Percentiles rank a stretch among this genome's conserved stretches.
Conservation (phyloP, 1,140 invertebrate species). For the Cyrtorhinus lividipennis region DNA sequence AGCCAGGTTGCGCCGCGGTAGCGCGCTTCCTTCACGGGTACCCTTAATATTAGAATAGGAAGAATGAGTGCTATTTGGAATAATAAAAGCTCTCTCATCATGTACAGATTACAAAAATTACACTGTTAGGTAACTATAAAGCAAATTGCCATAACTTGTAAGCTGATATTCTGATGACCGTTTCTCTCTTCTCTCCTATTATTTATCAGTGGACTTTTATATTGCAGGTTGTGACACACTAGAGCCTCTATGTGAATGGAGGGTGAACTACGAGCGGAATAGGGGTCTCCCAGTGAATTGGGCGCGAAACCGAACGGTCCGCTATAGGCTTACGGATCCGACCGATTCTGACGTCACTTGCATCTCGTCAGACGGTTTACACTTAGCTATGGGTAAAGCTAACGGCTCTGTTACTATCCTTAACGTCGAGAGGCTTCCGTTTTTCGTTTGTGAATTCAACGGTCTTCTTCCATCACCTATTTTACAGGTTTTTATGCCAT, state of each 20-base stretch:
- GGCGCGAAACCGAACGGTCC: background rate
- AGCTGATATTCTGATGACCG: no score
- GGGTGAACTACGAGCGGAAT: constrained; percentile 12
- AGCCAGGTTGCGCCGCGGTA: no score
- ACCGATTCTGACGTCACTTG: background rate
- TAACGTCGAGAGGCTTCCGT: constrained; percentile 10
- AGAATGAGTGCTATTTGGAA: no score
- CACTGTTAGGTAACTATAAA: no score
- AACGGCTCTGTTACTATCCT: constrained; percentile 9
- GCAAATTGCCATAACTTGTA: no score
- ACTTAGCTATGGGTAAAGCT: background rate
- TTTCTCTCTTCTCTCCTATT: no score
- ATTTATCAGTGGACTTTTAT: no score
- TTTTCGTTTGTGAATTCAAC: background rate
- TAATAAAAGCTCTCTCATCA: no score
- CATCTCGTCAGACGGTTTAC: background rate
- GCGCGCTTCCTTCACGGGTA: no score
- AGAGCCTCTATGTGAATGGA: constrained; percentile 11
- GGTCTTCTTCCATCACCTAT: background rate
- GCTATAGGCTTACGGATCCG: constrained; percentile 2
- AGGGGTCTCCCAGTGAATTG: constrained; percentile 9
- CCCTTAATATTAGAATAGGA: no score
- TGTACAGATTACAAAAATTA: no score
- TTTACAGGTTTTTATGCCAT: no score
- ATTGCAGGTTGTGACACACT: background rate